phyloP scores from a whole-genome alignment of 2,113 vertebrate genomes.

The Cyanocitta stelleri region DNA sequence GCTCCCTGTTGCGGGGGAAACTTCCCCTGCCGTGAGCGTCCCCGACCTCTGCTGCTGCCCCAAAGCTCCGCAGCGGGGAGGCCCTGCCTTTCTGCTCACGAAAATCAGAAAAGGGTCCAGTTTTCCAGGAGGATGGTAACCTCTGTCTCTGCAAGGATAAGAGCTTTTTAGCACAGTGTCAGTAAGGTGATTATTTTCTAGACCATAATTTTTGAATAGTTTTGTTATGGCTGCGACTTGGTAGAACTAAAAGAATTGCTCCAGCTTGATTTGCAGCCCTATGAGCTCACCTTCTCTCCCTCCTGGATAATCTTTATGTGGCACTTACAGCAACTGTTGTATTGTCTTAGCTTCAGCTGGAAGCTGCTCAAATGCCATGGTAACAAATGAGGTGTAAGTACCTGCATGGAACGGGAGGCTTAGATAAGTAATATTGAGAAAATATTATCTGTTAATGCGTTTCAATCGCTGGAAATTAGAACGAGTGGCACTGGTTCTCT shows the following conservation, averaged over 20 bases:
- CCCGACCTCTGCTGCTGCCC: not conserved
- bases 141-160: not conserved
- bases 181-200: not conserved
- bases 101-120: rapidly evolving
- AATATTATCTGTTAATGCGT: not conserved
- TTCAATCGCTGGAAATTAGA: not conserved
- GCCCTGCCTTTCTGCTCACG: not conserved
- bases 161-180: not conserved
- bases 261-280: not conserved
- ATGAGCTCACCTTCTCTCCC: not conserved
- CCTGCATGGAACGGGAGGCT: not conserved
- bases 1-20: not conserved
- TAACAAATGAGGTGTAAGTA: constrained; percentile 50
- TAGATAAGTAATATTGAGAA: not conserved
- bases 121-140: not conserved
- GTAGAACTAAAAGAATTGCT: not conserved
- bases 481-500: not conserved
- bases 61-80: not conserved
- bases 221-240: not conserved
- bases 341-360: not conserved
- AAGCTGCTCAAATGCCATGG: constrained; percentile 51
- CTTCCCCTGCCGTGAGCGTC: not conserved
- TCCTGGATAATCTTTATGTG: not conserved
- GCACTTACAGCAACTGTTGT: not conserved
- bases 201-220: not conserved